Conservation (phyloP, 1,140 invertebrate species). For the Phocides pigmalion region DNA sequence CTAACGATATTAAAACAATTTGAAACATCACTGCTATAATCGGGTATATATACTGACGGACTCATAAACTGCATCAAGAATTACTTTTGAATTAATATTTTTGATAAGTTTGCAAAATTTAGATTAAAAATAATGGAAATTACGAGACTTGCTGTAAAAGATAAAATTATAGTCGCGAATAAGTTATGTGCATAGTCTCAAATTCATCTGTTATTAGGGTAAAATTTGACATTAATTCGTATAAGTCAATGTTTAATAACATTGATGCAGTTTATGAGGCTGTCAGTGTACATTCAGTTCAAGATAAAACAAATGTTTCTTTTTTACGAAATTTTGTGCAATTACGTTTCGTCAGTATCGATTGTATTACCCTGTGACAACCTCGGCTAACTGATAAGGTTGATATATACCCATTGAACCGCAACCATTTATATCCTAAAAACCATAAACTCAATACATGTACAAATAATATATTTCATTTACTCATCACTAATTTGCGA, state of each 20-base stretch:
- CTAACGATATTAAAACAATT: not conserved
- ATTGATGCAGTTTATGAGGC: too few relatives aligned
- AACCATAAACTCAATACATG: conserved; percentile 18
- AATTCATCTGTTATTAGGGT: too few relatives aligned
- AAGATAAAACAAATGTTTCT: conserved; percentile 1
- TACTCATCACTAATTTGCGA: conserved; percentile 49
- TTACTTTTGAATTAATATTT: too few relatives aligned
- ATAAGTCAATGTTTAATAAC: too few relatives aligned
- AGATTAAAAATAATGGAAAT: too few relatives aligned
- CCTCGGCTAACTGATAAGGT: conserved; percentile 52
- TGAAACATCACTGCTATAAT: not conserved
- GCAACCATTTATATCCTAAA: conserved; percentile 13
- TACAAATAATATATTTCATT: conserved; percentile 32
- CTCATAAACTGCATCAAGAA: too few relatives aligned
- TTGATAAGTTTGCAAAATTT: too few relatives aligned
- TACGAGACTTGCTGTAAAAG: too few relatives aligned
- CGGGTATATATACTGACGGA: too few relatives aligned
- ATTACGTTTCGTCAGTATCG: conserved; percentile 20
- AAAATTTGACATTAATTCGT: too few relatives aligned
- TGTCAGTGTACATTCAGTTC: not conserved
- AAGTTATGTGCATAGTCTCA: too few relatives aligned
- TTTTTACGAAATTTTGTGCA: conserved; percentile 19
- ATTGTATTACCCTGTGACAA: conserved; percentile 68
- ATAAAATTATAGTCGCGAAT: too few relatives aligned
- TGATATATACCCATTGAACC: conserved; percentile 22